Base-by-base conservation (phyloP, 2,888 invertebrate genomes). In the Calameuta idolon region DNA sequence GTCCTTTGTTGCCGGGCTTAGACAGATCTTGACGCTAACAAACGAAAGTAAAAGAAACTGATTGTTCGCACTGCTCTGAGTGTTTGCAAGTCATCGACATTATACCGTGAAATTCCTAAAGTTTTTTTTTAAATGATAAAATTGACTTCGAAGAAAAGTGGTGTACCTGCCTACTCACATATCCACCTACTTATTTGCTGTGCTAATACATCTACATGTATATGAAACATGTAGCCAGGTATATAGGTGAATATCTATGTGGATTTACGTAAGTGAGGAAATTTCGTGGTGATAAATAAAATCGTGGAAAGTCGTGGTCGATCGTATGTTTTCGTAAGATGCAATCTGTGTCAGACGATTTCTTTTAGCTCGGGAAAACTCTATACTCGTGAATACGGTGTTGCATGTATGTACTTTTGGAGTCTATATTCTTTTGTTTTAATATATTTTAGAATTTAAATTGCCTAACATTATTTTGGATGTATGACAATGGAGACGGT, bases 401-500 rank as follows among this genome's bases (percentile, higher is more conserved):
- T 55, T 55, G 55, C 55, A 9, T 55, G 9, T 55, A 15, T 55
- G 55, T 0, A 23, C 5, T 23, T n/a, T n/a, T n/a, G n/a, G 23
- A 55, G 55, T 55, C 9, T 55, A 55, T 55, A 23, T 55, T 23
- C 55, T 55, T 23, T 23, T 55, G 1, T 9, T 55, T 23, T 55
- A 23, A 23, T 23, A 55, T 23, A 55, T 55, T 55, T 55, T 23
- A 55, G 23, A 55, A 55, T 23, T 23, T 9, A 55, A 23, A 55
- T 55, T 55, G 55, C 2, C 23, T 23, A 9, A 55, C 9, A 55
- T 55, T 23, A 55, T 55, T 55, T 23, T 1, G 23, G 23, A 55
- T 5, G 5, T 9, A 34, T 33, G 35, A 79, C 78, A 83, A 82
- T 79, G 69, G 74, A 68, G 30, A 80, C 76, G 74, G 34, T 5